phyloP scores from a whole-genome alignment of 64 coral and sea anemone species.

The Porites australiensis region DNA sequence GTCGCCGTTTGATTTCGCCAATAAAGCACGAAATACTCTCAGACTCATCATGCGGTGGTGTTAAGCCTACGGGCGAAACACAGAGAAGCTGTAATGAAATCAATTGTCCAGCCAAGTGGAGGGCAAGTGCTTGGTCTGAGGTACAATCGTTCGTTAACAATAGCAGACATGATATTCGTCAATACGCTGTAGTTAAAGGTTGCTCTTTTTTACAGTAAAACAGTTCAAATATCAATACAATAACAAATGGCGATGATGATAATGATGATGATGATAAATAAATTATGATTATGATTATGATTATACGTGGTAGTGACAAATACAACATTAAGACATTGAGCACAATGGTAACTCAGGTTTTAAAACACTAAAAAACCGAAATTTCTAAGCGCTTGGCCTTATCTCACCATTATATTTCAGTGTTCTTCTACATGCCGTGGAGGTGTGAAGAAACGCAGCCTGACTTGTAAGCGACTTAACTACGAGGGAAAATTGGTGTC shows the following conservation, averaged over 20 bases:
- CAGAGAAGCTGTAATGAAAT: constrained; percentile 26
- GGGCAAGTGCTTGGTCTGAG: constrained; percentile 15
- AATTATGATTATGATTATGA: too few species aligned
- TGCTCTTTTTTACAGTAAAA: too few species aligned
- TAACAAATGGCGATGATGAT: too few species aligned
- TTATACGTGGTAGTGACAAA: too few species aligned
- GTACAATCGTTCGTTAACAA: background rate
- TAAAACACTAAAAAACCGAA: too few species aligned
- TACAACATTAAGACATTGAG: too few species aligned
- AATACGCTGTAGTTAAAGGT: too few species aligned
- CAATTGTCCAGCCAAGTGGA: constrained; percentile 43
- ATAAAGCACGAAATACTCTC: background rate
- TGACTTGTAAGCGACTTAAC: constrained; percentile 20
- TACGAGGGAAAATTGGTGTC: background rate
- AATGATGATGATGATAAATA: too few species aligned
- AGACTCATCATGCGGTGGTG: constrained; percentile 24
- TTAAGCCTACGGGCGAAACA: constrained; percentile 11
- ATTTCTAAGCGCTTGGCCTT: too few species aligned
- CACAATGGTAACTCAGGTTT: too few species aligned
- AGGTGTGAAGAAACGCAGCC: constrained; percentile 18
- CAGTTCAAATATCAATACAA: too few species aligned
- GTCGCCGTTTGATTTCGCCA: constrained; percentile 19
- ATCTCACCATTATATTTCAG: background rate
- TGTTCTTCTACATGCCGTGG: constrained; percentile 45
- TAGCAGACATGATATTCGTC: too few species aligned